These are phyloP conservation scores for Coleophora deauratella DNA, from an alignment of 2,888 invertebrate species.

Conservation along the genomic window DNA sequence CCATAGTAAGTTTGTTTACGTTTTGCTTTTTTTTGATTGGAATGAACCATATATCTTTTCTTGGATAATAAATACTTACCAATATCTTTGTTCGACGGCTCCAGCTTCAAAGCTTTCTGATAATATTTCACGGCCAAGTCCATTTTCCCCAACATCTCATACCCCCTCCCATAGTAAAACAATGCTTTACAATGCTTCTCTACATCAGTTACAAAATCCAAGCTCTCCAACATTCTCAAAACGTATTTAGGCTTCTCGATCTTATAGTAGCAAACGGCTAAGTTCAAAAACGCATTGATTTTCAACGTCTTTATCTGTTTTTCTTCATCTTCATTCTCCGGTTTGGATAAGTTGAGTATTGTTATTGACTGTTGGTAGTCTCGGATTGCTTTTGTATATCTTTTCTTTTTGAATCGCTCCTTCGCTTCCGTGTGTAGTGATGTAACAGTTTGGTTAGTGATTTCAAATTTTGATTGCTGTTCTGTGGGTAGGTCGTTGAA, in stretches of 20 bases:
- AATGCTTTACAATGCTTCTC: conserved; percentile 51
- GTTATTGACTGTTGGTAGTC: conserved; percentile 49
- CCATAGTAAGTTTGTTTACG: no score
- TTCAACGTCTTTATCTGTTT: conserved; percentile 36
- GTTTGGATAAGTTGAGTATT: conserved; percentile 36
- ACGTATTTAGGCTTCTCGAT: conserved; percentile 47
- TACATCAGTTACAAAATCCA: conserved; percentile 41
- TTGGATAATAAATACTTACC: conserved; percentile 21
- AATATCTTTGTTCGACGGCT: conserved; percentile 58
- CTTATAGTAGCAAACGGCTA: conserved; percentile 56
- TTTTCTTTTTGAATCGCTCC: conserved; percentile 32
- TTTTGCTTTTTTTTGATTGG: no score
- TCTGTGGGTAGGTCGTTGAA: conserved; percentile 50
- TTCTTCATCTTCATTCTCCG: conserved; percentile 30
- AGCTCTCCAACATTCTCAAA: conserved; percentile 45
- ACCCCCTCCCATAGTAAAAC: conserved; percentile 50
- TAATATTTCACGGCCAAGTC: conserved; percentile 45
- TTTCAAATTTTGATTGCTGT: conserved; percentile 48
- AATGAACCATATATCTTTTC: no score
- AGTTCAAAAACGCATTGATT: conserved; percentile 42
- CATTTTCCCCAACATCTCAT: conserved; percentile 39
- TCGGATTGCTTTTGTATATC: conserved; percentile 37
- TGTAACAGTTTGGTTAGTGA: conserved; percentile 41
- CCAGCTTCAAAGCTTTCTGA: conserved; percentile 53
- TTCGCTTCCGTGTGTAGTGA: conserved; percentile 44